A percentile compares a stretch with the other conserved stretches of the same genome.
Conservation (phyloP, 2,797 vertebrate species). For the Chaenodraco wilsoni region DNA sequence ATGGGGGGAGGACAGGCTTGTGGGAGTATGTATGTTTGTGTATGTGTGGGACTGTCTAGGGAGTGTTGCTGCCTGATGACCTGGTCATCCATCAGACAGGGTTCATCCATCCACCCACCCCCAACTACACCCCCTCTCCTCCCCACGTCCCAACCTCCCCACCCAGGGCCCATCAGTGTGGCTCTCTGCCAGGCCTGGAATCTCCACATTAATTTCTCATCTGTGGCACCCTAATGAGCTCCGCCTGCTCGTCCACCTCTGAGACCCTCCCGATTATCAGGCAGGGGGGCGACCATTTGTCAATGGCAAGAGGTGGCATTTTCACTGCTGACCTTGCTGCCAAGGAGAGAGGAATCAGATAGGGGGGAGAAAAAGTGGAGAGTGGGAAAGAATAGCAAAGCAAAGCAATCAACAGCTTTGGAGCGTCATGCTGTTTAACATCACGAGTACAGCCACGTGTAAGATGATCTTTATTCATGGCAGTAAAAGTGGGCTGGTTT, state of each 20-base stretch:
- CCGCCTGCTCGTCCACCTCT: constrained; percentile 81
- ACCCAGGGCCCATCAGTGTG: constrained; percentile 46
- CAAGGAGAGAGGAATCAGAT: constrained; percentile 70
- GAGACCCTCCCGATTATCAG: constrained; percentile 83
- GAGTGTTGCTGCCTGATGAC: constrained; percentile 73
- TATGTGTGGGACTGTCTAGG: constrained; percentile 55
- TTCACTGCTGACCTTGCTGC: constrained; percentile 78
- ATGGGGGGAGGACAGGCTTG: constrained; percentile 44
- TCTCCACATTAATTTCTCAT: constrained; percentile 84
- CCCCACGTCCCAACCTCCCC: neutral
- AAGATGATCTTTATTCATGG: neutral
- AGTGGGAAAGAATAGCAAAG: constrained; percentile 33
- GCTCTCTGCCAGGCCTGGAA: constrained; percentile 74
- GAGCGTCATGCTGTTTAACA: constrained; percentile 13
- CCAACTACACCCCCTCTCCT: neutral
- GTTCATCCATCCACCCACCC: constrained; percentile 53
- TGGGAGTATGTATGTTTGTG: constrained; percentile 49
- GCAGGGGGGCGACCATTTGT: constrained; percentile 77
- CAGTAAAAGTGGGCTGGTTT: neutral
- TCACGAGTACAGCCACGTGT: constrained; percentile 7
- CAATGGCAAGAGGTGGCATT: constrained; percentile 81
- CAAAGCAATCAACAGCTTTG: constrained; percentile 50
- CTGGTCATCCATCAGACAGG: constrained; percentile 76
- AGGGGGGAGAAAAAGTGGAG: constrained; percentile 21
- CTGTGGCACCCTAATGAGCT: constrained; percentile 81